Conservation (phyloP, 1,140 invertebrate genomes). For the Aphaenogaster rudis region DNA sequence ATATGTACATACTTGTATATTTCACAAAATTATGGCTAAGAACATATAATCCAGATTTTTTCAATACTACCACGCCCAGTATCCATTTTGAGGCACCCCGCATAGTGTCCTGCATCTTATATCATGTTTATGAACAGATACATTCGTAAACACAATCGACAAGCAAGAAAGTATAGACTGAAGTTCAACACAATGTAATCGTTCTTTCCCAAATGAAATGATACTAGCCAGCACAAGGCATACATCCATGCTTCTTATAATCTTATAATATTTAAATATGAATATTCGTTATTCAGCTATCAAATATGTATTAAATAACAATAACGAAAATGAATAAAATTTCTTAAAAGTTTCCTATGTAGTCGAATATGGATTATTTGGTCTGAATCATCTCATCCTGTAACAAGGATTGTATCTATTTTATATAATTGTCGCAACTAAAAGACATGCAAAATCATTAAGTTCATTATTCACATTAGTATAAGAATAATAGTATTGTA, state of each 20-base stretch:
- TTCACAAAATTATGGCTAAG: slow-evolving; percentile 54
- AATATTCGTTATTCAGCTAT: slow-evolving; percentile 67
- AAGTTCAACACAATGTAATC: slow-evolving; percentile 46
- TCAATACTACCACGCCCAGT: neutral
- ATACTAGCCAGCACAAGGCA: slow-evolving; percentile 58
- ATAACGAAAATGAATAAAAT: slow-evolving; percentile 70
- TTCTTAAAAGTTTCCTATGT: slow-evolving; percentile 61
- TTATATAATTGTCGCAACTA: slow-evolving; percentile 64
- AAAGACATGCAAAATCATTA: slow-evolving; percentile 73
- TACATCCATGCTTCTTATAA: slow-evolving; percentile 71
- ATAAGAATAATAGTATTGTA: slow-evolving; percentile 45
- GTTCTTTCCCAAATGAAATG: slow-evolving; percentile 53
- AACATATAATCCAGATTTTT: slow-evolving; percentile 44
- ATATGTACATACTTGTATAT: slow-evolving; percentile 56
- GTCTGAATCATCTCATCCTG: slow-evolving; percentile 72
- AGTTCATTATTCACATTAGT: slow-evolving; percentile 73
- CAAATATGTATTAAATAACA: slow-evolving; percentile 77
- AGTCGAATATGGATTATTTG: slow-evolving; percentile 71
- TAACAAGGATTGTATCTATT: slow-evolving; percentile 69
- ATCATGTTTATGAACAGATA: slow-evolving; percentile 19
- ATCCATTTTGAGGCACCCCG: slow-evolving; percentile 46
- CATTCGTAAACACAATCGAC: slow-evolving; percentile 59
- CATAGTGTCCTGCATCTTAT: slow-evolving; percentile 12
- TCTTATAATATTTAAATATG: slow-evolving; percentile 68
- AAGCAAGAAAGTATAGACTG: slow-evolving; percentile 56